Base-by-base conservation (phyloP, 1,140 invertebrate species). In the Trachymyrmex septentrionalis region DNA sequence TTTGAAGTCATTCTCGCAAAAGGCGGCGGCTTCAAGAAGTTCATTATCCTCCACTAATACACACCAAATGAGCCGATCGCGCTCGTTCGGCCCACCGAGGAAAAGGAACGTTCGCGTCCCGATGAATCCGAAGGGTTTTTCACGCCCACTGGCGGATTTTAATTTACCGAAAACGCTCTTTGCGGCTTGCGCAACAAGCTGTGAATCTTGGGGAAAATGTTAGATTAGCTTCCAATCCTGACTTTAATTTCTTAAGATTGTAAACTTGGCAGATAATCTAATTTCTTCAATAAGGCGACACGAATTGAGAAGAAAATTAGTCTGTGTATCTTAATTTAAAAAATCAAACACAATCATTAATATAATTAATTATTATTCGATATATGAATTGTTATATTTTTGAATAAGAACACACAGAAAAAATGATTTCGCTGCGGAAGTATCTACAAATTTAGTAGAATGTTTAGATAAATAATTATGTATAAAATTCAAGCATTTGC, bases 21-120 rank as follows among this genome's bases (percentile, higher is more conserved):
- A 86, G 91, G 89, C 90, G 90, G 90, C 88, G 63, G 84, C 19
- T 50, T 82, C 85, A 85, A 87, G 92, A 89, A 93, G 86, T 91
- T 93, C 90, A 92, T 94, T 94, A 94, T 93, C 91, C 91, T 93
- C 88, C 61, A 88, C 90, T 94, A 94, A 93, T 94, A 92, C 87
- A 88, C 89, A 92, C 91, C 88, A 93, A 93, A 93, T 92, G 90
- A 93, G 89, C 72, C 89, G 91, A 82, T 86, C 61, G 69, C 66
- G 64, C 30, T 73, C 53, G 59, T 21, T 76, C 81, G 75, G n/a
- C 66, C 88, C 73, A 66, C 3, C 48, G 77, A 55, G 55, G 50
- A 48, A 81, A 77, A 53, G 27, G 34, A 67, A 61, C 50, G 81
- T 2, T 64, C 61, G 27, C n/a, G 30, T 57, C 63, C 19, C 57